phyloP scores from a whole-genome alignment of 2,113 vertebrate species.

The Antechinus stuartii region DNA sequence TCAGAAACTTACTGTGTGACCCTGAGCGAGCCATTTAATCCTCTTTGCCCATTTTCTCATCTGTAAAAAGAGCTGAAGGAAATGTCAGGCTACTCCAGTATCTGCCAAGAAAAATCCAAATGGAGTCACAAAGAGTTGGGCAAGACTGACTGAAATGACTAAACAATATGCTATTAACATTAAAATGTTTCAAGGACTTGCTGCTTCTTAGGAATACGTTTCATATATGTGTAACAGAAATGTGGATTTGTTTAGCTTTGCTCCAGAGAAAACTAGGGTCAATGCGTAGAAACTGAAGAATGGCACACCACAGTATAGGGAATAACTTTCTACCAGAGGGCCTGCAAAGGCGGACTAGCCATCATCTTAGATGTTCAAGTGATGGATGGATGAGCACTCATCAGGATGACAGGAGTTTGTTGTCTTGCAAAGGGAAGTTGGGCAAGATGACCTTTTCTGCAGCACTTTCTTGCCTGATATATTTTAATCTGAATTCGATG shows the following conservation, averaged over 20 bases:
- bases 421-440: neutral
- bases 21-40: slow-evolving; percentile 7
- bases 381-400: neutral
- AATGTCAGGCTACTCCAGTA: neutral
- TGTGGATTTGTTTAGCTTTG: neutral
- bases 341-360: neutral
- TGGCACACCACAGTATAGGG: neutral
- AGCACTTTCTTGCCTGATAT: neutral
- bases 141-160: neutral
- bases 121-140: neutral
- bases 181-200: neutral
- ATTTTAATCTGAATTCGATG: neutral
- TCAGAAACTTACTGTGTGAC: slow-evolving; percentile 14
- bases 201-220: neutral
- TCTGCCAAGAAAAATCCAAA: neutral
- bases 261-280: neutral
- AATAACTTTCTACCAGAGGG: neutral
- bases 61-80: neutral
- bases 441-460: neutral
- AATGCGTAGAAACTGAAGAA: neutral
- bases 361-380: neutral
- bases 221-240: neutral
- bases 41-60: neutral
- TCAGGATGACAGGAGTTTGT: neutral
- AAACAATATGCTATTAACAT: neutral